phyloP scores from a whole-genome alignment of 2,113 vertebrate genomes.

The Accipiter virgatus region DNA sequence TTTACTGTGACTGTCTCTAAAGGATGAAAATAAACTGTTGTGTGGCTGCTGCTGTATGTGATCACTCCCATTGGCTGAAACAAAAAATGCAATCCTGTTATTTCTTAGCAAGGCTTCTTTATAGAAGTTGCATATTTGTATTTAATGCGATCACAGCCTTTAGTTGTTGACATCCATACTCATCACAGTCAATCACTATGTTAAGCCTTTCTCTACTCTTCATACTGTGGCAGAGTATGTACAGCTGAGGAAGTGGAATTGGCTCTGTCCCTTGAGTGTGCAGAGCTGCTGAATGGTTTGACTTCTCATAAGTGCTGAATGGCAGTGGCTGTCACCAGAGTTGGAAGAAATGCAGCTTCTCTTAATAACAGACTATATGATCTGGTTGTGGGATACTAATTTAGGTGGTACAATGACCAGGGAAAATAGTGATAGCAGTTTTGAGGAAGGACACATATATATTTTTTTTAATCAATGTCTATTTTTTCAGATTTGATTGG shows the following conservation, averaged over 20 bases:
- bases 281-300: background rate
- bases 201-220: background rate
- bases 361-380: background rate
- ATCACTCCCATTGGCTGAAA: background rate
- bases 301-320: background rate
- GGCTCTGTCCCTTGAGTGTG: background rate
- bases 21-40: background rate
- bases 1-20: background rate
- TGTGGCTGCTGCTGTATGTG: background rate
- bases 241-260: background rate
- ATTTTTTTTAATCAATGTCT: background rate
- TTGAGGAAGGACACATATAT: background rate
- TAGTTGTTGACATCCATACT: background rate
- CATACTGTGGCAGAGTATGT: too few species aligned
- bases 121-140: background rate
- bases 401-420: background rate
- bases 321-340: background rate
- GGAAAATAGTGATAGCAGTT: background rate
- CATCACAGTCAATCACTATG: too few species aligned
- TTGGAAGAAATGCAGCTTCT: background rate
- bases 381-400: background rate
- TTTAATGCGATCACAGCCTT: background rate
- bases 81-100: background rate
- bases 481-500: background rate
- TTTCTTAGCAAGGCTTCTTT: background rate